phyloP scores from a whole-genome alignment of 2,888 invertebrate genomes.

The Petrolisthes manimaculis region DNA sequence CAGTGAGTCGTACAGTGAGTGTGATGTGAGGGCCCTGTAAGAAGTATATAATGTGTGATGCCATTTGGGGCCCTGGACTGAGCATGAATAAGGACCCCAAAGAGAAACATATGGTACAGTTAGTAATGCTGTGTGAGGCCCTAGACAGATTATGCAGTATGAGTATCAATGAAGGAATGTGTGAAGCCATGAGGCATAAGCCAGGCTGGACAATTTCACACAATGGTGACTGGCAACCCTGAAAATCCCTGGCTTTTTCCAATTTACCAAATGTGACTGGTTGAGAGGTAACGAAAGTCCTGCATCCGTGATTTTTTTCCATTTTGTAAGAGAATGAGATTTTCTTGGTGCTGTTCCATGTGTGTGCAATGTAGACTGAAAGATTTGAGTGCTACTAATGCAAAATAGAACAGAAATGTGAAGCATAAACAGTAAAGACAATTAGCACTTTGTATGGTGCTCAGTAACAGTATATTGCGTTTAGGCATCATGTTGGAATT shows the following conservation, averaged over 20 bases:
- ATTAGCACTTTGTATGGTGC: slow-evolving; percentile 37
- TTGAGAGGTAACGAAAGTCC: slow-evolving; percentile 30
- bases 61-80: not conserved
- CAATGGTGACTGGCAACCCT: not conserved
- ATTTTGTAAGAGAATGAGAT: slow-evolving; percentile 27
- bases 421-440: not conserved
- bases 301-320: slow-evolving; percentile 40
- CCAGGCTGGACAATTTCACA: not conserved
- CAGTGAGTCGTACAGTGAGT: not conserved
- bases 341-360: slow-evolving; percentile 52
- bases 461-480: slow-evolving; percentile 52
- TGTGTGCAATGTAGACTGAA: slow-evolving; percentile 52
- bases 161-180: not conserved
- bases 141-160: slow-evolving; percentile 14
- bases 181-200: not conserved
- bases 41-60: too few species aligned
- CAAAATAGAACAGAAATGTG: slow-evolving; percentile 12
- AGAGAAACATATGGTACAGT: slow-evolving; percentile 14
- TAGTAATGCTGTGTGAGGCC: slow-evolving; percentile 16
- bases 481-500: slow-evolving; percentile 28
- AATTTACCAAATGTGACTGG: slow-evolving; percentile 23
- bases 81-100: slow-evolving; percentile 16
- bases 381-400: slow-evolving; percentile 37
- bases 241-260: slow-evolving; percentile 37
- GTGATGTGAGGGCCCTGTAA: too few species aligned